These are phyloP conservation scores for Struthio camelus DNA, from an alignment of 2,113 vertebrate genomes.

Conservation along the genomic window DNA sequence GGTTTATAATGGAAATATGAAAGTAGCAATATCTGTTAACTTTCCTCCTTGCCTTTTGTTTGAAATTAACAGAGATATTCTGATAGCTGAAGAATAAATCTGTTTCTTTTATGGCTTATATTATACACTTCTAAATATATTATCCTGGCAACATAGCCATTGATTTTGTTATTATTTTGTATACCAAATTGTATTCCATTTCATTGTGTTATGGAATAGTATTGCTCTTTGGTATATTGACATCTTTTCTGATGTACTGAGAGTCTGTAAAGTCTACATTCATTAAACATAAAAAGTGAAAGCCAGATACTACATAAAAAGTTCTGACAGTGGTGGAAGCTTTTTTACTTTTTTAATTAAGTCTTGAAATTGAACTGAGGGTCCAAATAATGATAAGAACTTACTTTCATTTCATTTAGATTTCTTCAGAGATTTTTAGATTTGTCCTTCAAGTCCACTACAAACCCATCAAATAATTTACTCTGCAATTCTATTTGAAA, in stretches of 20 bases:
- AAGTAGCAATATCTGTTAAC: neutral
- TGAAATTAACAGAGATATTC: neutral
- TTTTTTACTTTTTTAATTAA: neutral
- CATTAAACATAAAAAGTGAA: neutral
- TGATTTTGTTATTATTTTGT: slow-evolving; percentile 14
- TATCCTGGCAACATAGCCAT: neutral
- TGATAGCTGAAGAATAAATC: neutral
- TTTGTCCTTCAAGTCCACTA: neutral
- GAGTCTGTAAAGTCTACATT: neutral
- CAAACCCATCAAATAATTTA: neutral
- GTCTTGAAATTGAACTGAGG: neutral
- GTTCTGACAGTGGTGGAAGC: neutral
- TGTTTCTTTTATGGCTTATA: neutral
- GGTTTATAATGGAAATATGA: neutral
- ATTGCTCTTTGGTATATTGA: neutral
- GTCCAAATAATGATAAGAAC: neutral
- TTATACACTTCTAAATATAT: neutral
- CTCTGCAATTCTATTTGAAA: neutral
- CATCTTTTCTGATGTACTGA: neutral
- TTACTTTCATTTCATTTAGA: neutral
- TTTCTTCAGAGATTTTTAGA: slow-evolving; percentile 29
- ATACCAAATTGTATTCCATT: neutral
- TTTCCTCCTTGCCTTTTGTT: neutral
- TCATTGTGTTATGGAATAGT: neutral
- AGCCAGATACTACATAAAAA: neutral